Conservation (phyloP, 1,140 invertebrate genomes). For the Leptoteleia sp. region DNA sequence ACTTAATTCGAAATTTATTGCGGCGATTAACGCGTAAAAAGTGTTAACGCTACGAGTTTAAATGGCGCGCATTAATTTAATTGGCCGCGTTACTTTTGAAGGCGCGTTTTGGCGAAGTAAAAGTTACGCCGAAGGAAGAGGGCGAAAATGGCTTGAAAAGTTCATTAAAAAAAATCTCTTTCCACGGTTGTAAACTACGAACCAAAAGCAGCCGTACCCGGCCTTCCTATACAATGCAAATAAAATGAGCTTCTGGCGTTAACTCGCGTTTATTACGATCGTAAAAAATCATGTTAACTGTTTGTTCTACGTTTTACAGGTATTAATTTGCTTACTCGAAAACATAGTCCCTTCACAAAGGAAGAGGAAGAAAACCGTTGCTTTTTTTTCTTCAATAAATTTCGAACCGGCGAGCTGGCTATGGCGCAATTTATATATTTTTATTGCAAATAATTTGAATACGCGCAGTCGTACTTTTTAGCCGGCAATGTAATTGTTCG, state of each 20-base stretch:
- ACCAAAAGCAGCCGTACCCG: not conserved
- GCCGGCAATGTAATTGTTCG: no score
- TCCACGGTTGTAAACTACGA: not conserved
- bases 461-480: no score
- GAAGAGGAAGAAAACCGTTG: no score
- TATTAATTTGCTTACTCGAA: slow-evolving; percentile 10
- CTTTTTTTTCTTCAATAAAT: no score
- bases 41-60: not conserved
- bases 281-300: slow-evolving; percentile 22
- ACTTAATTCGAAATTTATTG: slow-evolving; percentile 19
- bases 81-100: not conserved
- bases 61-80: slow-evolving; percentile 1
- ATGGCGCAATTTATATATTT: no score
- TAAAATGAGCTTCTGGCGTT: slow-evolving; percentile 15
- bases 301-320: slow-evolving; percentile 18
- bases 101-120: not conserved
- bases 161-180: slow-evolving; percentile 12
- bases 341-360: not conserved
- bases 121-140: slow-evolving; percentile 4
- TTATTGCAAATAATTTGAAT: no score
- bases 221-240: slow-evolving; percentile 16
- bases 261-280: slow-evolving; percentile 30
- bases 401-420: no score
- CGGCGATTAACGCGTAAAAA: not conserved
- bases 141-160: slow-evolving; percentile 3